These are phyloP conservation scores for Zaprionus taronus DNA, from an alignment of 1,140 invertebrate species.

Conservation along the genomic window DNA sequence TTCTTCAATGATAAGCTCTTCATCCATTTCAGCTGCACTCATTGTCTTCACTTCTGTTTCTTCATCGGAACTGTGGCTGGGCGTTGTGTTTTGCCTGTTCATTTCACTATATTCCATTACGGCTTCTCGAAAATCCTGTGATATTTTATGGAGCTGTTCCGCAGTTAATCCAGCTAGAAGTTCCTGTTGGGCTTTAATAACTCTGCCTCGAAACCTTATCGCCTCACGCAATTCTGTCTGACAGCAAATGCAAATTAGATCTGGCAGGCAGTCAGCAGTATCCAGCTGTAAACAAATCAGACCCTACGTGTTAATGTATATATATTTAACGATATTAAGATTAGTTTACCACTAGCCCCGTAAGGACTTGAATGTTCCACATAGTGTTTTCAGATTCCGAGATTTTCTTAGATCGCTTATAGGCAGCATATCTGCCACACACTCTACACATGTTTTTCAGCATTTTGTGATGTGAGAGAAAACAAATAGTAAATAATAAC, in stretches of 20 bases:
- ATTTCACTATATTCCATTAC: slow-evolving; percentile 13
- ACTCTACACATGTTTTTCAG: slow-evolving; percentile 44
- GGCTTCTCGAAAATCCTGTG: slow-evolving; percentile 30
- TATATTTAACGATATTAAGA: background rate
- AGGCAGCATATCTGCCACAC: slow-evolving; percentile 32
- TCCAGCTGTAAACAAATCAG: slow-evolving; percentile 33
- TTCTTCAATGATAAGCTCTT: slow-evolving; percentile 11
- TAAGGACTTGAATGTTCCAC: slow-evolving; percentile 50
- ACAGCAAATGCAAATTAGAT: slow-evolving; percentile 50
- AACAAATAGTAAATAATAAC: slow-evolving; percentile 9
- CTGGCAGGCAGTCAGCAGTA: slow-evolving; percentile 39
- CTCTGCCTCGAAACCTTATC: slow-evolving; percentile 47
- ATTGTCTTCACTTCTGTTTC: background rate
- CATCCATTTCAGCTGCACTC: background rate
- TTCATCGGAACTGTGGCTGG: background rate
- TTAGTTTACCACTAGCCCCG: slow-evolving; percentile 43
- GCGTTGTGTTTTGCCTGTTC: slow-evolving; percentile 2
- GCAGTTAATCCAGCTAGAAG: slow-evolving; percentile 33
- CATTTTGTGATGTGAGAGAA: slow-evolving; percentile 41
- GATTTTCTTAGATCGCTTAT: slow-evolving; percentile 37
- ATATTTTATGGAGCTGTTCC: slow-evolving; percentile 32
- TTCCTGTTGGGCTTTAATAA: slow-evolving; percentile 40
- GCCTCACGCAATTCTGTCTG: slow-evolving; percentile 40
- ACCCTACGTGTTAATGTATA: background rate
- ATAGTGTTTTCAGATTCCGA: slow-evolving; percentile 50